Evolutionary conservation across 2,113 vertebrate species (phyloP), one percentile per base, ranked within the genome.

Genomic region (Picathartes gymnocephalus): DNA sequence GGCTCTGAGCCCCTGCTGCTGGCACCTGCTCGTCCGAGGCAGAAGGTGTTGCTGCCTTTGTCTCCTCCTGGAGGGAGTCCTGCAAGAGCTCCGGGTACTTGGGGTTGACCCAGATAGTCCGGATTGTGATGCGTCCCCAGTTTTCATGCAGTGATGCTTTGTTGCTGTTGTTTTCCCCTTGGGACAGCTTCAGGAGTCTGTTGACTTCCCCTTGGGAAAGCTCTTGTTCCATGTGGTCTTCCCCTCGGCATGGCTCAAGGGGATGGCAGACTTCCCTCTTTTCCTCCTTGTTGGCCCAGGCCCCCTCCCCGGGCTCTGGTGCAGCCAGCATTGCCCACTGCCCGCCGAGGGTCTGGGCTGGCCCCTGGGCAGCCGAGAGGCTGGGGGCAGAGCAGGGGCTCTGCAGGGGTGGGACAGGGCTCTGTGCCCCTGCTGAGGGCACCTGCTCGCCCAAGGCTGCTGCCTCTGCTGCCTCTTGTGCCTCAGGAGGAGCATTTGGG

Each of bases 161-260:
- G n/a, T 35, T 7, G 2, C 45, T 47, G 61, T 5, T 6, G 4
- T 39, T 17, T 17, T 15, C 39, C 20, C 11, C 39, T 6, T 22
- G 69, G 78, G 9, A n/a, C n/a, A 45, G 16, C 28, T 33, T 11
- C 23, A 8, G 44, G 37, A 8, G 12, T 24, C 33, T n/a, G n/a
- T 0, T 18, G 69, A 10, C 1, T 25, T 74, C 53, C 53, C 9
- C 61, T 66, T 53, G 28, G 24, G 53, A 60, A 31, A 31, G 39
- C 61, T 68, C 78, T 6, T 22, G 53, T 4, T 61, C 30, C 3
- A 5, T 11, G 79, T 15, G 3, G n/a, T 11, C 24, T 54, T 47
- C 3, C 30, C 40, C 8, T 13, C 1, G 30, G 70, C 18, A 40
- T 1, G 11, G 16, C 17, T 15, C 6, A 1, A 3, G 40, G 30